A percentile compares a stretch with the other conserved stretches of the same genome.
phyloP scores from a whole-genome alignment of 2,888 invertebrate genomes.

The Polydrusus tereticollis region DNA sequence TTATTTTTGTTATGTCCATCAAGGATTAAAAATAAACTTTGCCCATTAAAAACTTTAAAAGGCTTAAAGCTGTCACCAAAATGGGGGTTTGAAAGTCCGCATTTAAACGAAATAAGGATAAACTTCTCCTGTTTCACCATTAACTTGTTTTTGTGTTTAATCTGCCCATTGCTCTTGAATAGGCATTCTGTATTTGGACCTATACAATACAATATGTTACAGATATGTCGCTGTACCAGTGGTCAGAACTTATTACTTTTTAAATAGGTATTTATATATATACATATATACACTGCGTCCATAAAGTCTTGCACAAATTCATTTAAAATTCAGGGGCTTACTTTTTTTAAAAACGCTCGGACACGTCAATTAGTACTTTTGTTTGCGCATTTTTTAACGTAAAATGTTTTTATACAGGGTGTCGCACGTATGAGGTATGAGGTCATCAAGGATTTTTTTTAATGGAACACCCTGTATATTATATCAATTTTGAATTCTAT shows the following conservation, averaged over 20 bases:
- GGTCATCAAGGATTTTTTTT: no score
- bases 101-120: constrained; percentile 10
- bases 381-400: no score
- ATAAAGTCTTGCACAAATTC: no score
- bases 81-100: constrained; percentile 4
- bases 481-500: no score
- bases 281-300: no score
- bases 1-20: background rate
- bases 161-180: constrained; percentile 5
- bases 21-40: constrained; percentile 12
- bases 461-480: no score
- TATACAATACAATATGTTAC: constrained; percentile 10
- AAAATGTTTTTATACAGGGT: no score
- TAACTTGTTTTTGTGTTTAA: constrained; percentile 15
- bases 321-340: no score
- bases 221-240: background rate
- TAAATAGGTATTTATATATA: no score
- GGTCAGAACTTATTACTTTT: background rate
- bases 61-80: background rate
- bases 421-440: no score
- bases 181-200: constrained; percentile 1
- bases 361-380: no score
- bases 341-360: no score
- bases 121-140: constrained; percentile 1
- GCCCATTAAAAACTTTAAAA: constrained; percentile 9